Percentiles rank a stretch among this genome's conserved stretches.
phyloP scores from a whole-genome alignment of 2,888 invertebrate species.

The Lasioglossum villosulum region DNA sequence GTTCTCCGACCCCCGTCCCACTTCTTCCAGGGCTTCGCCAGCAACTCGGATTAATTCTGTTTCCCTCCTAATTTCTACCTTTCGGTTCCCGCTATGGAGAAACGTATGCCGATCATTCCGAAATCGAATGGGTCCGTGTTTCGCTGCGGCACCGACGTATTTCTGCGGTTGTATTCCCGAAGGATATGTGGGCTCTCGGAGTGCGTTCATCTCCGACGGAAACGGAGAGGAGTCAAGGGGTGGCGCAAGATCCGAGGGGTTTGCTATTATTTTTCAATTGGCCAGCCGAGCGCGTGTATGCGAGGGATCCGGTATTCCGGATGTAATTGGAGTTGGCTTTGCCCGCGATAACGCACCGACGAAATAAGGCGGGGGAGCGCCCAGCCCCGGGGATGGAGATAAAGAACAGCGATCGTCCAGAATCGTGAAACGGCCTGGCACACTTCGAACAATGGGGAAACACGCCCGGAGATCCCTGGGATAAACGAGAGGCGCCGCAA shows the following conservation, averaged over 20 bases:
- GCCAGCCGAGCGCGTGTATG: constrained; percentile 75
- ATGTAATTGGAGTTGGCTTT: constrained; percentile 83
- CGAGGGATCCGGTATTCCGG: constrained; percentile 77
- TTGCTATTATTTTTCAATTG: constrained; percentile 84
- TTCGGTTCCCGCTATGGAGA: background rate
- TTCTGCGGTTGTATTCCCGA: constrained; percentile 50
- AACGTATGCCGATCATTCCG: background rate
- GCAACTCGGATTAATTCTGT: constrained; percentile 19
- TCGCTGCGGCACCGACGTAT: too few relatives aligned
- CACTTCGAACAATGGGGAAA: background rate
- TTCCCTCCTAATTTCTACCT: constrained; percentile 20
- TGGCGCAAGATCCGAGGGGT: constrained; percentile 44
- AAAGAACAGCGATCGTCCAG: constrained; percentile 54
- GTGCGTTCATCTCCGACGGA: constrained; percentile 15
- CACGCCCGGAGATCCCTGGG: background rate
- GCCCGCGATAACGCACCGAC: constrained; percentile 68
- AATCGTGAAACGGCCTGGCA: background rate
- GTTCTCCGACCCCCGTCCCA: background rate
- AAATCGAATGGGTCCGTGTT: background rate
- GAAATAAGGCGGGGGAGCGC: constrained; percentile 71
- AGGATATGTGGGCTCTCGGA: background rate
- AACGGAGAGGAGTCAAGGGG: constrained; percentile 13
- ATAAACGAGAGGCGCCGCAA: background rate
- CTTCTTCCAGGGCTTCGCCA: constrained; percentile 21
- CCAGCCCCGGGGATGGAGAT: constrained; percentile 52